Percentiles rank a stretch among this genome's conserved stretches.
Conservation (phyloP, 2,797 vertebrate species). For the Oreonectes daqikongensis region DNA sequence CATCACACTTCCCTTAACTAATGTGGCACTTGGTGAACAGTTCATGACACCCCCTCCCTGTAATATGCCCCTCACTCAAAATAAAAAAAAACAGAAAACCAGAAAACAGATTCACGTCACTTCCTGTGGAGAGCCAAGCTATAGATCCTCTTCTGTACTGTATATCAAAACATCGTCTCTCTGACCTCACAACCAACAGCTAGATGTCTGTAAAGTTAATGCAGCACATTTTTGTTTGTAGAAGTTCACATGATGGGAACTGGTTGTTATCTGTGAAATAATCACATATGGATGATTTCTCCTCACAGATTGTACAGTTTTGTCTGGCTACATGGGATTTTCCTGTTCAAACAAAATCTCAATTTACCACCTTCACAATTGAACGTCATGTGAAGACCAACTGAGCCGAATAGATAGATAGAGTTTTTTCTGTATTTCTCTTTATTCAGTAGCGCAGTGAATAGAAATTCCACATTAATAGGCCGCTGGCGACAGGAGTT, state of each 20-base stretch:
- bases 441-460: constrained; percentile 38
- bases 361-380: background rate
- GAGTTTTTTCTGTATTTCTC: constrained; percentile 31
- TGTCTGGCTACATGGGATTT: background rate
- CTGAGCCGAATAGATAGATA: constrained; percentile 35
- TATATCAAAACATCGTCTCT: too few relatives aligned
- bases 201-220: too few relatives aligned
- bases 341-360: background rate
- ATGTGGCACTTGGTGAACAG: constrained; percentile 65
- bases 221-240: too few relatives aligned
- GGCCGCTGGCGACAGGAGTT: constrained; percentile 52
- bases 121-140: background rate
- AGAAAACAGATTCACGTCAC: too few relatives aligned
- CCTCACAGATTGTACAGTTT: too few relatives aligned
- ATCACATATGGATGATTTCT: too few relatives aligned
- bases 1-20: background rate
- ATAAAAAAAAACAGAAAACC: too few relatives aligned
- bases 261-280: too few relatives aligned
- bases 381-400: constrained; percentile 34
- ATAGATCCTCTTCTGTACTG: too few relatives aligned
- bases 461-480: constrained; percentile 56
- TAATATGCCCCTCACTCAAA: background rate
- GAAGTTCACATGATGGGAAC: too few relatives aligned
- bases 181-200: too few relatives aligned
- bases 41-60: background rate